phyloP scores from a whole-genome alignment of 1,140 invertebrate genomes.

The Rhizoglyphus robini region DNA sequence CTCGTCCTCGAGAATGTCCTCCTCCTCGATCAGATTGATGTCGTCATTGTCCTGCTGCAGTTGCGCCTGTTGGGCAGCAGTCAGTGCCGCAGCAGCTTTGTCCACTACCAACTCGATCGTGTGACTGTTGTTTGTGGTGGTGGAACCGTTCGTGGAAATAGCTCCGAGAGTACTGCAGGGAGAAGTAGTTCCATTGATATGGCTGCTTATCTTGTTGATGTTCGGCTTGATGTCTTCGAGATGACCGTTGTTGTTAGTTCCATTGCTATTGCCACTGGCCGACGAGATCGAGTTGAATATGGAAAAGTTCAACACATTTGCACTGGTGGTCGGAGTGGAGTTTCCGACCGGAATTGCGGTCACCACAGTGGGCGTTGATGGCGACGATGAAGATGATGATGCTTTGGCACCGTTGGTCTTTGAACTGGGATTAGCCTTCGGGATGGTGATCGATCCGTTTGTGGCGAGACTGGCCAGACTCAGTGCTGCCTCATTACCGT shows the following conservation, averaged over 20 bases:
- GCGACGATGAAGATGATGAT: background rate
- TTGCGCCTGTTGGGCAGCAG: background rate
- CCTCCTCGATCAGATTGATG: constrained; percentile 6
- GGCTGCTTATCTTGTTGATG: background rate
- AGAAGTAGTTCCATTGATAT: background rate
- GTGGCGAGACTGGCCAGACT: no score
- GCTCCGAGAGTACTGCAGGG: background rate
- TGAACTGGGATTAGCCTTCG: no score
- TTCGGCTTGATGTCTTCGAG: background rate
- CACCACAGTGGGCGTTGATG: background rate
- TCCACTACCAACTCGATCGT: background rate
- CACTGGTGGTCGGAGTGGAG: background rate
- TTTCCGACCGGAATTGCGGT: background rate
- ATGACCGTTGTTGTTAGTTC: background rate
- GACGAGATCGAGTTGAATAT: constrained; percentile 1
- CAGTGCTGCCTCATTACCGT: no score
- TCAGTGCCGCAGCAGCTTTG: background rate
- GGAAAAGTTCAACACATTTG: constrained; percentile 2
- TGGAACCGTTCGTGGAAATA: background rate
- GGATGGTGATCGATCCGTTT: no score
- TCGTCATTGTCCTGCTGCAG: background rate
- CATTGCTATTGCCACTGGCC: background rate
- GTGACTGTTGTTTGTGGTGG: background rate
- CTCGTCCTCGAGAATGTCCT: constrained; percentile 12
- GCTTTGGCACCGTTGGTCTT: background rate